Conservation (phyloP, 1,140 invertebrate genomes). For the Ylistrum balloti region DNA sequence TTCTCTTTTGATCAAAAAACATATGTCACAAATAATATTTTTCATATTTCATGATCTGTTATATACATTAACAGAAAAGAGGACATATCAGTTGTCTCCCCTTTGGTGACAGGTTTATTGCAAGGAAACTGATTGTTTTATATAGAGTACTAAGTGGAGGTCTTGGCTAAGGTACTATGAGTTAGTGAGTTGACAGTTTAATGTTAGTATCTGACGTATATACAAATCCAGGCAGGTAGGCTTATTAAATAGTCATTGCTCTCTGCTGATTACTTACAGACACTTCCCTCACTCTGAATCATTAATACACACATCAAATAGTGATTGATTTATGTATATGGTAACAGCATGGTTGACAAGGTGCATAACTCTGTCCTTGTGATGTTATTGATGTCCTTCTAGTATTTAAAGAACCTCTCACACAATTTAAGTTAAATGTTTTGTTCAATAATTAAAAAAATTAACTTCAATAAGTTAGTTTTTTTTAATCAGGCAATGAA, state of each 20-base stretch:
- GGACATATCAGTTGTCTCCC: not conserved
- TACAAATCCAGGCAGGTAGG: not conserved
- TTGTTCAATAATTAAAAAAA: too few relatives aligned
- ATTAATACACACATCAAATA: not conserved
- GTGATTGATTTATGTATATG: not conserved
- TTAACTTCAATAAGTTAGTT: too few relatives aligned
- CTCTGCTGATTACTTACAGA: not conserved
- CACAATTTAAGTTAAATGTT: too few relatives aligned
- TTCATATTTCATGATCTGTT: not conserved
- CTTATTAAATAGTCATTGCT: slow-evolving; percentile 13
- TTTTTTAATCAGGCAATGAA: too few relatives aligned
- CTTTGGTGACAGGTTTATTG: not conserved
- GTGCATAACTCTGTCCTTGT: not conserved
- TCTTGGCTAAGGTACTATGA: slow-evolving; percentile 6
- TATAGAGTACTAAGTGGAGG: not conserved
- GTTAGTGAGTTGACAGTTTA: not conserved
- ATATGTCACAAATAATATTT: too few relatives aligned
- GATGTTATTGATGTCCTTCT: not conserved
- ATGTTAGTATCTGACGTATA: not conserved
- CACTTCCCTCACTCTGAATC: not conserved
- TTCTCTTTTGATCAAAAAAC: too few relatives aligned
- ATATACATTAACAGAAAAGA: not conserved
- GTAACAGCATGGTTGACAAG: not conserved
- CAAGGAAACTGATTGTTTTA: not conserved
- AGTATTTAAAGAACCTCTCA: too few relatives aligned